Conservation (phyloP, 2,888 invertebrate genomes). For the Pollenia angustigena region DNA sequence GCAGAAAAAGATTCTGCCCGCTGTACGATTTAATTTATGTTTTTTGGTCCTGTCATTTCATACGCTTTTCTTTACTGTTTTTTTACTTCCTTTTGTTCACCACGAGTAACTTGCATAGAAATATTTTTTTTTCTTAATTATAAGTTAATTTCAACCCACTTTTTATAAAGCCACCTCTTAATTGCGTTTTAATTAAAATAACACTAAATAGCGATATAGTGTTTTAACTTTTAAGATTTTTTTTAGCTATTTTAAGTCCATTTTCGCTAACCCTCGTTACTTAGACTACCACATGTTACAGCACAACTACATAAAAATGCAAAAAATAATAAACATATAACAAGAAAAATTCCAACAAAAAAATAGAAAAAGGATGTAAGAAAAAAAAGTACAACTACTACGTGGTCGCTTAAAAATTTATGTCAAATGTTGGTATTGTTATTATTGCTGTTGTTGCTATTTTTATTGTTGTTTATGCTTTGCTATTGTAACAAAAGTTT, state of each 20-base stretch:
- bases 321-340: constrained; percentile 8
- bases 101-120: no score
- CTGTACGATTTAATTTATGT: no score
- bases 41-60: no score
- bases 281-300: background rate
- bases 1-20: no score
- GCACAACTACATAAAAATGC: background rate
- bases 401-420: constrained; percentile 70
- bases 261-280: background rate
- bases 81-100: no score
- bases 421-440: constrained; percentile 58
- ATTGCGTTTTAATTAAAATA: no score
- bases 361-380: background rate
- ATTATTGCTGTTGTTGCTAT: constrained; percentile 24
- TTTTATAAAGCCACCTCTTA: no score
- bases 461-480: constrained; percentile 22
- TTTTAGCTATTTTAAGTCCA: background rate
- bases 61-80: no score
- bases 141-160: no score
- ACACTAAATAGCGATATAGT: no score
- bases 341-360: constrained; percentile 5
- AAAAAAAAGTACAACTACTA: constrained; percentile 33
- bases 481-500: constrained; percentile 37
- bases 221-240: no score
- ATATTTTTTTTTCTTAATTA: no score